Conservation (phyloP, 1,140 invertebrate species). For the Amphibalanus amphitrite region DNA sequence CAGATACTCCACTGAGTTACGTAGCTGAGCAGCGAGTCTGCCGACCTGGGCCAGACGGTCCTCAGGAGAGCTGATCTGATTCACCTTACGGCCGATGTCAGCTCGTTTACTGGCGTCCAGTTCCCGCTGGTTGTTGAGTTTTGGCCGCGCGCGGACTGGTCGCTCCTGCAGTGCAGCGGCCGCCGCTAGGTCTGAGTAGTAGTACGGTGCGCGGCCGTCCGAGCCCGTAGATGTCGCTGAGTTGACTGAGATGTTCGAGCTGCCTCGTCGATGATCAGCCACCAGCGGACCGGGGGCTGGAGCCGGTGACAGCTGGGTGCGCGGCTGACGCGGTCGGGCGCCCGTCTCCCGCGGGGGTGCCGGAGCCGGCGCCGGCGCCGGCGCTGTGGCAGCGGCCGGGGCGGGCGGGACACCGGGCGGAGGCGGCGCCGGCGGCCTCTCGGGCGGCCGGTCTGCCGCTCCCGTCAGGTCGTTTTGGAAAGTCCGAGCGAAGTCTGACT, state of each 20-base stretch:
- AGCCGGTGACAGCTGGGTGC: not conserved
- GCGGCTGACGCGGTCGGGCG: no score
- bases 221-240: not conserved
- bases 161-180: slow-evolving; percentile 1
- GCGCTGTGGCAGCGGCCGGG: no score
- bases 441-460: not conserved
- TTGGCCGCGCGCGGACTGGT: slow-evolving; percentile 10
- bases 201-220: slow-evolving; percentile 17
- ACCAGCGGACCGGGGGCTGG: not conserved
- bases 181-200: slow-evolving; percentile 17
- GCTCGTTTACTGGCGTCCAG: slow-evolving; percentile 37
- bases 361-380: no score
- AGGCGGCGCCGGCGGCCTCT: not conserved
- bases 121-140: slow-evolving; percentile 20
- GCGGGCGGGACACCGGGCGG: not conserved
- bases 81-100: slow-evolving; percentile 58
- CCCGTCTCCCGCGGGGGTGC: not conserved
- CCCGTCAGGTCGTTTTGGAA: not conserved
- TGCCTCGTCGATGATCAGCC: not conserved
- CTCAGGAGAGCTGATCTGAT: slow-evolving; percentile 38
- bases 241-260: slow-evolving; percentile 1
- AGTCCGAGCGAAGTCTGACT: not conserved
- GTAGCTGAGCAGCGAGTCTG: slow-evolving; percentile 16
- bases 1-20: slow-evolving; percentile 18
- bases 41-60: slow-evolving; percentile 22